Percentiles rank a stretch among this genome's conserved stretches.
phyloP scores from a whole-genome alignment of 2,888 invertebrate species.

The Acleris sparsana region DNA sequence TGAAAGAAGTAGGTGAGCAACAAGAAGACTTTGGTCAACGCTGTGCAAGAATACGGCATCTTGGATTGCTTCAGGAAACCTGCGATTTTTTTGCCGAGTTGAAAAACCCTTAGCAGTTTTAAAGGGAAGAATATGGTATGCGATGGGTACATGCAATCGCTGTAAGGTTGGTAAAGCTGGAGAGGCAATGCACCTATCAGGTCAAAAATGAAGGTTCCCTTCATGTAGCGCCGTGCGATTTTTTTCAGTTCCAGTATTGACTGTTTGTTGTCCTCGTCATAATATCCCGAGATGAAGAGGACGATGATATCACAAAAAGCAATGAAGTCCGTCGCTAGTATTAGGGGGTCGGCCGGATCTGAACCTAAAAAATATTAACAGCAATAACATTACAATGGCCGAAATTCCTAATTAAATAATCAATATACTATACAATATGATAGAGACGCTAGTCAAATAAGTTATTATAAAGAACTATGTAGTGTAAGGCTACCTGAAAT shows the following conservation, averaged over 20 bases:
- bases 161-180: slow-evolving; percentile 51
- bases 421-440: too few species aligned
- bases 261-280: slow-evolving; percentile 53
- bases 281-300: slow-evolving; percentile 62
- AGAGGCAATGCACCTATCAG: slow-evolving; percentile 55
- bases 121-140: slow-evolving; percentile 56
- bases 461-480: too few species aligned
- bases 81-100: slow-evolving; percentile 47
- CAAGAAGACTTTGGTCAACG: slow-evolving; percentile 42
- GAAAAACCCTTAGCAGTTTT: slow-evolving; percentile 53
- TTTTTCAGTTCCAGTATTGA: slow-evolving; percentile 52
- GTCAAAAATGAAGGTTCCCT: slow-evolving; percentile 51
- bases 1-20: slow-evolving; percentile 56
- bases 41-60: slow-evolving; percentile 50
- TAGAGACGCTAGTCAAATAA: too few species aligned
- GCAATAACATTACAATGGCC: neutral
- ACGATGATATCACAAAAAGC: slow-evolving; percentile 54
- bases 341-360: slow-evolving; percentile 49
- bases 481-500: too few species aligned
- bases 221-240: slow-evolving; percentile 56
- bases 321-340: slow-evolving; percentile 54
- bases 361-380: slow-evolving; percentile 50
- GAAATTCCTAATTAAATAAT: too few species aligned
- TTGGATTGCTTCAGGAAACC: slow-evolving; percentile 53
- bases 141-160: slow-evolving; percentile 51